Evolutionary conservation across 2,888 invertebrate genomes (phyloP).

Genomic region (Hemistola chrysoprasaria): DNA sequence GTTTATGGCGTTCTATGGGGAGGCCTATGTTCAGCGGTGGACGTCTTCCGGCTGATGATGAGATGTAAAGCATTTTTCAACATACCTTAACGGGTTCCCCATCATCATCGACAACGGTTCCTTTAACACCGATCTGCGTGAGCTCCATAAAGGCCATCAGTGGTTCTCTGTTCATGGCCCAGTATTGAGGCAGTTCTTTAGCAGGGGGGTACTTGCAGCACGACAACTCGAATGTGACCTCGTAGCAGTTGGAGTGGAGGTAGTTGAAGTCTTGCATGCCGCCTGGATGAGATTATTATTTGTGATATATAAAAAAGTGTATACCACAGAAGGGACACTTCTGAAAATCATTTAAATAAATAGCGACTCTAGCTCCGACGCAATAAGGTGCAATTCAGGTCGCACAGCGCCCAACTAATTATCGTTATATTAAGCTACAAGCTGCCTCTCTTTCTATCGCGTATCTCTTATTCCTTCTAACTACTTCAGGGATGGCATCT

Average conservation of each 20-base stretch:
- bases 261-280: conserved; percentile 99
- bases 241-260: conserved; percentile 96
- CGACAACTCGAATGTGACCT: conserved; percentile 97
- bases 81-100: conserved; percentile 83
- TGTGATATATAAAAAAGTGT: neutral
- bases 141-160: conserved; percentile 93
- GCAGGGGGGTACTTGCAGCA: conserved; percentile 96
- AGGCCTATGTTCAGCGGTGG: too few species aligned
- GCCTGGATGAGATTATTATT: conserved; percentile 70
- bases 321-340: neutral
- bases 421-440: too few species aligned
- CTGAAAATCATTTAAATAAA: too few species aligned
- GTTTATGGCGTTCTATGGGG: too few species aligned
- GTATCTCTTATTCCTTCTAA: too few species aligned
- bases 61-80: too few species aligned
- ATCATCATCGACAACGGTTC: conserved; percentile 84
- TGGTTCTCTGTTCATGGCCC: conserved; percentile 93
- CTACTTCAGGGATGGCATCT: too few species aligned
- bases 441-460: too few species aligned
- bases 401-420: too few species aligned
- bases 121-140: conserved; percentile 85
- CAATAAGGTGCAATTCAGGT: too few species aligned
- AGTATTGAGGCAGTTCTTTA: conserved; percentile 86
- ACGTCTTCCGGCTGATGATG: too few species aligned
- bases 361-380: too few species aligned